Evolutionary conservation across 2,888 invertebrate genomes (phyloP), one percentile per base, ranked within the genome.

Genomic region (Watsonalla cultraria): DNA sequence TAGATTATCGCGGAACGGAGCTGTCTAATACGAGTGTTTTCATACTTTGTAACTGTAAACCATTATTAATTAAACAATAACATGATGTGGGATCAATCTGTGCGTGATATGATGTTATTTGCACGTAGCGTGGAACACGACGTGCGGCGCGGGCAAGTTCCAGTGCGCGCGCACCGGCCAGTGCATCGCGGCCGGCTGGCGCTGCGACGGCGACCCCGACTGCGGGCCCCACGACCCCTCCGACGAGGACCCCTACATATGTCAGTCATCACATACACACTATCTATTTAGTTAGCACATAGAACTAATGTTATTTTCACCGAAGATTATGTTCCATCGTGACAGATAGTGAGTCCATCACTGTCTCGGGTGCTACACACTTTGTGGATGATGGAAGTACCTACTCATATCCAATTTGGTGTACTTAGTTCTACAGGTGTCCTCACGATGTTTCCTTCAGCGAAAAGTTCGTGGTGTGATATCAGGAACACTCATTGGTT

Each of bases 161-260:
- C 93, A 93, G 59, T 97, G 97, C 84, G 86, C 83, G 57, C 82
- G 87, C 60, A 94, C 94, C 64, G 92, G 92, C 55, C 93, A 93
- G 79, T 96, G 96, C 88, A 92, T 96, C 73, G 94, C 95, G 61
- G 89, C 88, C 56, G 93, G 93, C 69, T 95, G 95, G 95, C 90
- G 94, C 62, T 96, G 96, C 86, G 96, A 96, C 84, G 94, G 94
- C 51, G 94, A 95, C 77, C 84, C 89, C 46, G 96, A 96, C 85
- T 96, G 96, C 83, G 95, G 94, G n/a, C 84, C 90, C 33, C 78
- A 88, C 55, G 91, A 96, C 85, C 76, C 77, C 53, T 94, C 94
- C 52, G 96, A 96, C 81, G 96, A 96, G 82, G 93, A 94, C 69
- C 91, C 92, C 53, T 82, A 85, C 70, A 84, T 90, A 73, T 95